Conservation (phyloP, 2,113 vertebrate genomes). For the Limanda limanda region DNA sequence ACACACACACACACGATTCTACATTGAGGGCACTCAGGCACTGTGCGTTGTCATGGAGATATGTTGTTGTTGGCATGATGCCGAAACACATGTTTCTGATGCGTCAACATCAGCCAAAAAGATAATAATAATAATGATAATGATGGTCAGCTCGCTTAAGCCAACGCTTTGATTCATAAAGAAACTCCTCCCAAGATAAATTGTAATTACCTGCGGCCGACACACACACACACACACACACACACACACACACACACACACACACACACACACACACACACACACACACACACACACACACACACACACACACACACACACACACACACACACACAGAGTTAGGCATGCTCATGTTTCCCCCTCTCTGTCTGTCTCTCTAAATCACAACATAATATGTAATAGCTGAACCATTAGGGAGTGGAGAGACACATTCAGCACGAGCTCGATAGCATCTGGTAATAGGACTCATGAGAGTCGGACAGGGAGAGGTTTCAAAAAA, state of each 20-base stretch:
- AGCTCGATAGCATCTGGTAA: slow-evolving; percentile 70
- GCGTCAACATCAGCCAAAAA: slow-evolving; percentile 25
- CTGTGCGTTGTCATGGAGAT: slow-evolving; percentile 29
- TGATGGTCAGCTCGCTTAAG: slow-evolving; percentile 39
- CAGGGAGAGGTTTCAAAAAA: slow-evolving; percentile 33
- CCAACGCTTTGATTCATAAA: slow-evolving; percentile 52
- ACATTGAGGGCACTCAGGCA: slow-evolving; percentile 7
- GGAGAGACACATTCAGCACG: slow-evolving; percentile 48
- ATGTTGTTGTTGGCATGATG: slow-evolving; percentile 33
- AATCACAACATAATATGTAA: slow-evolving; percentile 62
- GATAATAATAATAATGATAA: slow-evolving; percentile 57
- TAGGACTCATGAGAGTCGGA: slow-evolving; percentile 53
- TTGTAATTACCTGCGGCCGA: slow-evolving; percentile 46
- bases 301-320: neutral
- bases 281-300: neutral
- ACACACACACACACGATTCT: slow-evolving; percentile 13
- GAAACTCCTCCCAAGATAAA: slow-evolving; percentile 42
- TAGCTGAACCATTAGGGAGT: slow-evolving; percentile 47
- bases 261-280: slow-evolving; percentile 8
- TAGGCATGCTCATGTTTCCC: slow-evolving; percentile 12
- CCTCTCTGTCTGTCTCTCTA: slow-evolving; percentile 25
- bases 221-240: neutral
- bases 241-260: neutral
- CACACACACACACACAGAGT: slow-evolving; percentile 18
- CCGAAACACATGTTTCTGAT: slow-evolving; percentile 54